Evolutionary conservation across 2,888 invertebrate species (phyloP).

Genomic region (Caenorhabditis parvicauda): DNA sequence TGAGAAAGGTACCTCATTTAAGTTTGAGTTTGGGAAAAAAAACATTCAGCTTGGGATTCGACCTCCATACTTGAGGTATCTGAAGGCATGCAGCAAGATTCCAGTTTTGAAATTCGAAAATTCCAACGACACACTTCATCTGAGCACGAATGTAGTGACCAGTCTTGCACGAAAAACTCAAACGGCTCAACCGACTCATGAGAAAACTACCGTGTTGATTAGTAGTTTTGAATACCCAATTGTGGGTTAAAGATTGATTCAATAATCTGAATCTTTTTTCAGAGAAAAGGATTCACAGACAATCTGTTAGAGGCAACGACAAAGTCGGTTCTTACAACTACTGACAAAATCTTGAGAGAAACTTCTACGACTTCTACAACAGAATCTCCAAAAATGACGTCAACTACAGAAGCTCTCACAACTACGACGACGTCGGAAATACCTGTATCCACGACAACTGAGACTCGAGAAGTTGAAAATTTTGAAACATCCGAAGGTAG

Average conservation of each 20-base stretch:
- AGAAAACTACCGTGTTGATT: too few relatives aligned
- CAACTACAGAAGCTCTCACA: neutral
- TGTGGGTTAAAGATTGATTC: too few relatives aligned
- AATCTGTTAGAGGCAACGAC: too few relatives aligned
- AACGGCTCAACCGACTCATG: too few relatives aligned
- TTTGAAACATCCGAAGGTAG: too few relatives aligned
- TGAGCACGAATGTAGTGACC: too few relatives aligned
- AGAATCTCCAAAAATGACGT: neutral
- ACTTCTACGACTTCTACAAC: neutral
- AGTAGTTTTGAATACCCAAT: too few relatives aligned
- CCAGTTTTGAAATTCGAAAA: neutral
- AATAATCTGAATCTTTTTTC: too few relatives aligned
- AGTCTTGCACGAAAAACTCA: too few relatives aligned
- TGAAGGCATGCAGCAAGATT: slow-evolving; percentile 14
- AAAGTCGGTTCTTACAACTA: too few relatives aligned
- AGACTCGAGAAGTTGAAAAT: slow-evolving; percentile 11
- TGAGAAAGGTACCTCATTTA: slow-evolving; percentile 22
- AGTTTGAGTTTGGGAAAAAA: neutral
- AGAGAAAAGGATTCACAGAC: too few relatives aligned
- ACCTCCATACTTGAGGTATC: slow-evolving; percentile 18
- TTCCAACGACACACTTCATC: too few relatives aligned
- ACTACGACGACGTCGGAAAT: neutral
- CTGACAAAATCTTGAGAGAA: neutral
- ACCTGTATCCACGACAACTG: slow-evolving; percentile 3
- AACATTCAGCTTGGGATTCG: slow-evolving; percentile 18